Base-by-base conservation (phyloP, 2,888 invertebrate genomes). In the Crioceris asparagi region DNA sequence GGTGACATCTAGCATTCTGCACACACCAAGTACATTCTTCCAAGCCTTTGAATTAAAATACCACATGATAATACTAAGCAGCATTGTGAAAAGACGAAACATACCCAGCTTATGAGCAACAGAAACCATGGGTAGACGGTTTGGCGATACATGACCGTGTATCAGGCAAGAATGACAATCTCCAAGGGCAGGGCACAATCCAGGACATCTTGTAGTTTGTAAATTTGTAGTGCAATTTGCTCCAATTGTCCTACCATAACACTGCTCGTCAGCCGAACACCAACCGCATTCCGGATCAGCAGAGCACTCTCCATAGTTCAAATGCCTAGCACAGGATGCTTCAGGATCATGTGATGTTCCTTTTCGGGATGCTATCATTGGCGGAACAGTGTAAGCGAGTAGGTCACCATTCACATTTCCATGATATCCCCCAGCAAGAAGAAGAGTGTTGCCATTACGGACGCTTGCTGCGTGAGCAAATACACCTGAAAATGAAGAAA, bases 231-330 rank as follows among this genome's bases (percentile, higher is more conserved):
- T 90, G 56, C 90, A 90, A 59, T 88, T 90, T 6, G 86, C 83
- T 1, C 87, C 87, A 32, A 84, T 77, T 2, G 86, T 86, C 41
- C 88, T 74, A 1, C 86, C 86, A 56, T 86, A 86, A 55, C 88
- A 88, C 41, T 57, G 54, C 39, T 64, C 66, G 71, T 77, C 76
- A 60, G 64, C 62, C 1, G 86, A 85, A 60, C 93, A 93, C 90
- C 90, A 92, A 10, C 91, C 90, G 59, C 93, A 94, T 62, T 91
- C 91, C 0, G 91, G 90, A 65, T 93, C 90, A 0, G 86, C 83
- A 0, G 84, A 75, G 54, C 90, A 91, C 54, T 85, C 84, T 2
- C 79, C 77, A 49, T 84, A 77, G 18, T 77, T 75, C 48, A 74
- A 74, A 57, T 87, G 86, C 18, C 78, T 71, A 11, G 74, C 74